Conservation (phyloP, 2,113 vertebrate species). For the Lepus europaeus region DNA sequence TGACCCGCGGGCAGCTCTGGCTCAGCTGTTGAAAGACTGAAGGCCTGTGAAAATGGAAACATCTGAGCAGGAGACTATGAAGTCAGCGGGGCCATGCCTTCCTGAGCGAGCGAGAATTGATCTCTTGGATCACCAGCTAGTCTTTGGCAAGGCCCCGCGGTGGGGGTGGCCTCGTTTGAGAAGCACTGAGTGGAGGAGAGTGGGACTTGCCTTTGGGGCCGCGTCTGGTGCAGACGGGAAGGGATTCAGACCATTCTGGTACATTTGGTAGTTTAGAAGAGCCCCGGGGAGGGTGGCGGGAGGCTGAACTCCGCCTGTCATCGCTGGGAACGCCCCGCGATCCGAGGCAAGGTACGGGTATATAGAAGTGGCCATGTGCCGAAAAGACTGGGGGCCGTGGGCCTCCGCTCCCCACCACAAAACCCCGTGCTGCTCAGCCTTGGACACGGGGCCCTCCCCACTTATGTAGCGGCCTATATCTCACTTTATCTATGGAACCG, state of each 20-base stretch:
- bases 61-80: neutral
- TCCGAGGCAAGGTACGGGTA: neutral
- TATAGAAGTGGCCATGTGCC: accelerated
- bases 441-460: neutral
- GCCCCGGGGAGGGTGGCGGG: neutral
- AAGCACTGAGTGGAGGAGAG: neutral
- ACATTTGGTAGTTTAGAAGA: neutral
- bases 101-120: neutral
- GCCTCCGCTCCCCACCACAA: neutral
- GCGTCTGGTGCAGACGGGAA: neutral
- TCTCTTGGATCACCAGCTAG: constrained; percentile 65
- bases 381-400: neutral
- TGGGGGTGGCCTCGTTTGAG: constrained; percentile 8
- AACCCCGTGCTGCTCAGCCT: neutral
- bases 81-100: constrained; percentile 14
- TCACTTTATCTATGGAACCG: constrained; percentile 71
- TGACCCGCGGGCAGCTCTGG: neutral
- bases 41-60: constrained; percentile 45
- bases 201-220: neutral
- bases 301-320: constrained; percentile 16
- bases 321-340: neutral
- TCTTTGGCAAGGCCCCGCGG: neutral
- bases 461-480: neutral
- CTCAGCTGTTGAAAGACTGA: neutral
- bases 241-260: neutral